Percentiles rank a stretch among this genome's conserved stretches.
Evolutionary conservation across 1,140 invertebrate genomes (phyloP).

Genomic region (Vanessa atalanta): DNA sequence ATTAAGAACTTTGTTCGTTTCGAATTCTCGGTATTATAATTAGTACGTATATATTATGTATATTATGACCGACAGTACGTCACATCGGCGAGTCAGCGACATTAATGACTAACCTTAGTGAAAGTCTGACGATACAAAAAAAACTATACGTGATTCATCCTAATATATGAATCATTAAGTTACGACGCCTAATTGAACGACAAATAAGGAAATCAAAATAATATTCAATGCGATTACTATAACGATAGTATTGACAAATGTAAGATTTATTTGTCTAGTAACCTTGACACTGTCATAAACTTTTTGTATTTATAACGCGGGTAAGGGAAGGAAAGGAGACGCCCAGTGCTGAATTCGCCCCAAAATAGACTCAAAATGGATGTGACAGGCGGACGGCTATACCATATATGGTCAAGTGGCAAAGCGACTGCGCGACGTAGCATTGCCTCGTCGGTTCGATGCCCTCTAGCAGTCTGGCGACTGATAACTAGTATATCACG

Average conservation of each 20-base stretch:
- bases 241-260: neutral
- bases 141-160: slow-evolving; percentile 31
- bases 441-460: slow-evolving; percentile 67
- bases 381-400: slow-evolving; percentile 62
- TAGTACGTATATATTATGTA: neutral
- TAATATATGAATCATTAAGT: slow-evolving; percentile 28
- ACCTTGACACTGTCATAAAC: slow-evolving; percentile 38
- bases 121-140: slow-evolving; percentile 32
- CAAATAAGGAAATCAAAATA: slow-evolving; percentile 22
- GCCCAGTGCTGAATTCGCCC: slow-evolving; percentile 42
- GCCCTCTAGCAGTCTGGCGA: slow-evolving; percentile 54
- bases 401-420: slow-evolving; percentile 76
- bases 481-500: slow-evolving; percentile 52
- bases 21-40: too few relatives aligned
- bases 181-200: slow-evolving; percentile 19
- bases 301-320: slow-evolving; percentile 7
- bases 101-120: slow-evolving; percentile 33
- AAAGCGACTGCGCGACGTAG: slow-evolving; percentile 73
- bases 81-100: slow-evolving; percentile 23
- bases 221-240: neutral
- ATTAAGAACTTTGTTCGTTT: too few relatives aligned
- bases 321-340: slow-evolving; percentile 27
- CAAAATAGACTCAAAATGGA: slow-evolving; percentile 66
- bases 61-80: slow-evolving; percentile 16
- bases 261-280: slow-evolving; percentile 5